phyloP scores from a whole-genome alignment of 2,113 vertebrate species.

The Hydropotes inermis region DNA sequence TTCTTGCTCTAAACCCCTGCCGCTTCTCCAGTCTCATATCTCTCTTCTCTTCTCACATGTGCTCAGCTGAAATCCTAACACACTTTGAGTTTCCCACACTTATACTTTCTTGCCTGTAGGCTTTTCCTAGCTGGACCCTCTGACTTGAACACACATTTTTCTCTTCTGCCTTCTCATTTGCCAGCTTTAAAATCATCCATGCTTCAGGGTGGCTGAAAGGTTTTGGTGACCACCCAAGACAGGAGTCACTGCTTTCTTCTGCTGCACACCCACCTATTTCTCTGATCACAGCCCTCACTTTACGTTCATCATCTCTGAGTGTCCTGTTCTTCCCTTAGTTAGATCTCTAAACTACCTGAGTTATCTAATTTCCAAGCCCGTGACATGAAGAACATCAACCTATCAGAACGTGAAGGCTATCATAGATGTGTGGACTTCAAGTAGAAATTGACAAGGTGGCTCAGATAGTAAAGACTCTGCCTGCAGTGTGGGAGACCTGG shows the following conservation, averaged over 20 bases:
- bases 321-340: background rate
- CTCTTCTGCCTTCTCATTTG: background rate
- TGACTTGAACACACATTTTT: background rate
- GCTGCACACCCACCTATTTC: rapidly evolving
- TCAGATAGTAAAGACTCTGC: background rate
- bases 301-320: background rate
- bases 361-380: background rate
- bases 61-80: background rate
- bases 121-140: background rate
- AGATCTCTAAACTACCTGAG: background rate
- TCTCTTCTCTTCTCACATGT: background rate
- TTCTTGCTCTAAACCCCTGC: background rate
- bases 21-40: background rate
- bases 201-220: background rate
- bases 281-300: background rate
- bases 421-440: background rate
- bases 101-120: background rate
- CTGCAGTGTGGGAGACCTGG: background rate
- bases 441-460: background rate
- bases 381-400: background rate
- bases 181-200: background rate
- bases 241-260: background rate
- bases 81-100: background rate
- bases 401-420: background rate
- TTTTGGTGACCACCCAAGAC: background rate